Base-by-base conservation (phyloP, 2,888 invertebrate species). In the Linyphia triangularis region DNA sequence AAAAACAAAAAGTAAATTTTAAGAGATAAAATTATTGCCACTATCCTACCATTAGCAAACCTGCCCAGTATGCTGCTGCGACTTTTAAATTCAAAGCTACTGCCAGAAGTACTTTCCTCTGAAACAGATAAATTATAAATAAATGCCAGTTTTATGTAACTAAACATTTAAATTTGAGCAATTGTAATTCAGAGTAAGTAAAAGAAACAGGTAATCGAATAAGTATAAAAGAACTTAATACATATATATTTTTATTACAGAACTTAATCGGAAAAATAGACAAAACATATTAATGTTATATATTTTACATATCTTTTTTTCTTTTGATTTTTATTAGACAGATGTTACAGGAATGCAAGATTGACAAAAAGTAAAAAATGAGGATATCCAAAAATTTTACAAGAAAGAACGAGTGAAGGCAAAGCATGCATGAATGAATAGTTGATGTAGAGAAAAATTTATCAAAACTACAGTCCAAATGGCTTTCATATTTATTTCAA, bases 81-180 rank as follows among this genome's bases (percentile, higher is more conserved):
- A 22, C 75, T 81, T 43, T 81, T 61, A 19, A 86, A 81, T 22
- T 86, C 81, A 86, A 86, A 86, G 51, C 63, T 72, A 13, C 75
- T 59, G 61, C 63, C 65, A 33, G 28, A 37, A 19, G 40, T 33
- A 59, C 75, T 75, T 67, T 84, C 63, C 43, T 43, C 43, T 43
- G 16, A 43, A 43, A 37, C 37, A 37, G 7, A 7, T 37, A 37
- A 37, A 7, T 37, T 37, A 7, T 37, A 7, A 7, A 6, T 10
- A 37, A 10, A 37, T 6, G 37, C 37, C 37, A 37, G 10, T 10
- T 6, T 10, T 37, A 37, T 6, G 37, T 37, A 19, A 72, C 9
- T 67, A 61, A 6, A 70, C 59, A 19, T n/a, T n/a, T n/a, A 63
- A 24, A 72, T 51, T 9, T 26, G 13, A 61, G 24, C 9, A 37